Percentiles rank a stretch among this genome's conserved stretches.
Evolutionary conservation across 2,888 invertebrate genomes (phyloP).

Genomic region (Drosophila aldrichi): DNA sequence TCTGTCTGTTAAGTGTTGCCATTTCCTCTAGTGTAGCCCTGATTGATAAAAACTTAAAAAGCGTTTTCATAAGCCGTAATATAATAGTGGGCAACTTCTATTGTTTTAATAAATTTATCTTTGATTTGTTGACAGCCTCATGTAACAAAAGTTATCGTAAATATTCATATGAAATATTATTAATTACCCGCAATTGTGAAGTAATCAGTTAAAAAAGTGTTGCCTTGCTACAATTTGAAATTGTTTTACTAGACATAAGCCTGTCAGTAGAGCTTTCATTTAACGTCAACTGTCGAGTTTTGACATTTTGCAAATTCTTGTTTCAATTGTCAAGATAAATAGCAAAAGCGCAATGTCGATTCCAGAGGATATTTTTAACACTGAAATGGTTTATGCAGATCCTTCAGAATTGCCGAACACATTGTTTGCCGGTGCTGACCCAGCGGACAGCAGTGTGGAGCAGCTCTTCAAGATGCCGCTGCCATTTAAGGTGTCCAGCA

Average conservation of each 20-base stretch:
- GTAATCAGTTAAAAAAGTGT: background rate
- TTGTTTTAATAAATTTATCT: background rate
- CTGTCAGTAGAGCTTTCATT: background rate
- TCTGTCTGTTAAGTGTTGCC: background rate
- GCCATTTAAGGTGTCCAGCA: constrained; percentile 5
- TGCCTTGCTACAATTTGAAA: background rate
- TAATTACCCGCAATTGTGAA: background rate
- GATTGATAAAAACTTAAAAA: no score
- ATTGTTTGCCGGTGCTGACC: background rate
- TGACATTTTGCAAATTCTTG: background rate
- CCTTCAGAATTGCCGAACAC: constrained; percentile 1
- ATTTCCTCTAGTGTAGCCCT: background rate
- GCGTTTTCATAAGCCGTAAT: background rate
- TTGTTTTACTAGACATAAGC: background rate
- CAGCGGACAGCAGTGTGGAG: constrained; percentile 1
- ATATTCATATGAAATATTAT: background rate
- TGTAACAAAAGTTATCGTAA: background rate
- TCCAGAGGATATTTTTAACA: background rate
- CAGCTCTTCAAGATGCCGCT: constrained; percentile 48
- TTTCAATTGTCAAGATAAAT: background rate
- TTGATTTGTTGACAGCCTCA: background rate
- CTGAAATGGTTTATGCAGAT: constrained; percentile 2
- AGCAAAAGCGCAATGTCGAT: constrained; percentile 4
- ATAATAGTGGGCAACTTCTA: no score
- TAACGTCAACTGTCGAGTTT: background rate